Evolutionary conservation across 1,140 invertebrate genomes (phyloP), one percentile per base, ranked within the genome.

Genomic region (Glossosoma conforme): DNA sequence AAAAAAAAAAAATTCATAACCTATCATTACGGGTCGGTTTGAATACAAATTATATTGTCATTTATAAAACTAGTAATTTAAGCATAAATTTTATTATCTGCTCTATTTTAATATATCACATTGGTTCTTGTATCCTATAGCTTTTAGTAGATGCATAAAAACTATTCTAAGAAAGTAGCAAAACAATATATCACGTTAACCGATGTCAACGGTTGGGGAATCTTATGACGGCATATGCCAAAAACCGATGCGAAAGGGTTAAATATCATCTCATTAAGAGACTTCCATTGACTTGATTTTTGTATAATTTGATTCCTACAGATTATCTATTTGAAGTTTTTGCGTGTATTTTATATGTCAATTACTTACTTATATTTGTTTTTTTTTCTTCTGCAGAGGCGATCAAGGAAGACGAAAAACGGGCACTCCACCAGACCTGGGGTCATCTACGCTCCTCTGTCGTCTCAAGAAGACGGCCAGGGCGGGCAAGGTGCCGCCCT

Each of bases 361-460:
- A n/a, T n/a, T n/a, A n/a, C n/a, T n/a, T 28, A 28, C n/a, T 28
- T 6, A 20, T 19, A 15, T 20, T 2, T 21, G 1, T 41, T 25
- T 19, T 36, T 24, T 43, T 15, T 51, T 25, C 30, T 44, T 30
- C 33, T 43, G 14, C 37, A 58, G 55, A 53, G 46, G 25, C 55
- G 50, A 18, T 44, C 50, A 10, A 20, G 42, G 20, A 40, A 45
- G 15, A 45, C 46, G 2, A 41, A 38, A 11, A 15, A 13, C n/a
- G 19, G 37, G 4, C 30, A 21, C 19, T 19, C 45, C 9, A 46
- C 45, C 6, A 48, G 32, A 2, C 37, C 45, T 20, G 55, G 55
- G 10, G 51, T 58, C 11, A 58, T 37, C 17, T 58, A 58, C 22
- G 55, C 45, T 6, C 55, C 50, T 10, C 28, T 58, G 17, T 28